These are phyloP conservation scores for Stercorarius parasiticus DNA, from an alignment of 2,113 vertebrate genomes.

Conservation along the genomic window DNA sequence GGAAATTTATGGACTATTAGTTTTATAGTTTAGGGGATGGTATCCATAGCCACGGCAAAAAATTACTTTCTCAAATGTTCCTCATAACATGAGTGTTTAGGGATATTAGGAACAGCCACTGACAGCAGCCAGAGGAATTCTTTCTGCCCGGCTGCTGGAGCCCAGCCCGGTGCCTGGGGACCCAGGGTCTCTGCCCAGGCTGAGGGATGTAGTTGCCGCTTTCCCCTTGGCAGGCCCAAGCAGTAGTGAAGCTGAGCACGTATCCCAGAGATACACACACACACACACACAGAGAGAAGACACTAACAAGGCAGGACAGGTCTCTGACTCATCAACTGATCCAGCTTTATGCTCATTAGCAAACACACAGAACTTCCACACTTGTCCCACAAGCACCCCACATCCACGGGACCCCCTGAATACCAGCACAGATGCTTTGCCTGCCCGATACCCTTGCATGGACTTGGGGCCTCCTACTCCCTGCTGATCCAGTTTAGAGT, in stretches of 20 bases:
- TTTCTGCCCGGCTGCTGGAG: neutral
- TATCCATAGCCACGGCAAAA: neutral
- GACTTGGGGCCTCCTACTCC: neutral
- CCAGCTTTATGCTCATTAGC: neutral
- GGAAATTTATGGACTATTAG: neutral
- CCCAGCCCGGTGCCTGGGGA: rapidly evolving
- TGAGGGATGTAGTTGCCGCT: rapidly evolving
- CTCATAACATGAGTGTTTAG: neutral
- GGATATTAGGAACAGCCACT: neutral
- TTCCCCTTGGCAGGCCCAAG: neutral
- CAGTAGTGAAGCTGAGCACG: neutral
- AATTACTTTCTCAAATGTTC: neutral
- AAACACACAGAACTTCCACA: neutral
- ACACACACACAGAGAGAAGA: neutral
- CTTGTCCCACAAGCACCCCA: rapidly evolving
- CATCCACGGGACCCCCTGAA: rapidly evolving
- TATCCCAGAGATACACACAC: neutral
- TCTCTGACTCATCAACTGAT: rapidly evolving
- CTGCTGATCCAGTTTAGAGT: neutral
- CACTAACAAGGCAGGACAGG: neutral
- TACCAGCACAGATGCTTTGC: rapidly evolving
- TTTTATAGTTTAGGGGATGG: neutral
- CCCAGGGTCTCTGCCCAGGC: rapidly evolving
- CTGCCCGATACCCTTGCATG: rapidly evolving
- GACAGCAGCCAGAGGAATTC: neutral